A percentile compares a stretch with the other conserved stretches of the same genome.
Evolutionary conservation across 2,113 vertebrate genomes (phyloP).

Genomic region (Parus major): DNA sequence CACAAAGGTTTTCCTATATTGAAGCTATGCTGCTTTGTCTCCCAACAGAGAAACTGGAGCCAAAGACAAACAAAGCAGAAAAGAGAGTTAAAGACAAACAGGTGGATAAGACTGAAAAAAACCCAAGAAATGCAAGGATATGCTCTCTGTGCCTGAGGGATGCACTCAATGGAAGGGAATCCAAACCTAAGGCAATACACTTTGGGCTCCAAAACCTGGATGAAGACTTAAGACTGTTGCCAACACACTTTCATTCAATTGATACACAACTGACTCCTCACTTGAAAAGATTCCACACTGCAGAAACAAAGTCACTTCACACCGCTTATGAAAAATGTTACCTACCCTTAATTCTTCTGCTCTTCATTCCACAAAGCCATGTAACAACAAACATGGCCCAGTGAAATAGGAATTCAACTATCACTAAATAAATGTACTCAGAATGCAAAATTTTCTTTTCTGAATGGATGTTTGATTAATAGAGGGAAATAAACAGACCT

Average conservation of each 20-base stretch:
- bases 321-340: neutral
- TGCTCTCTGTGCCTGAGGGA: neutral
- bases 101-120: neutral
- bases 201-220: neutral
- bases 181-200: neutral
- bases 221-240: neutral
- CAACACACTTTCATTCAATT: neutral
- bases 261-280: neutral
- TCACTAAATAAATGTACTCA: neutral
- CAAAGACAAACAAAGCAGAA: conserved; percentile 5
- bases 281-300: neutral
- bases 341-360: neutral
- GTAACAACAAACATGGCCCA: neutral
- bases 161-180: neutral
- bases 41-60: neutral
- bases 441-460: neutral
- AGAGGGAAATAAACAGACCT: neutral
- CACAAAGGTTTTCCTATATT: neutral
- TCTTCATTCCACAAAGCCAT: neutral
- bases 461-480: neutral
- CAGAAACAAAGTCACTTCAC: neutral
- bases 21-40: neutral
- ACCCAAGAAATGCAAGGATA: neutral
- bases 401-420: neutral
- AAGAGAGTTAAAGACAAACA: neutral